These are phyloP conservation scores for Peribatodes rhomboidaria DNA, from an alignment of 2,888 invertebrate genomes.

Conservation along the genomic window DNA sequence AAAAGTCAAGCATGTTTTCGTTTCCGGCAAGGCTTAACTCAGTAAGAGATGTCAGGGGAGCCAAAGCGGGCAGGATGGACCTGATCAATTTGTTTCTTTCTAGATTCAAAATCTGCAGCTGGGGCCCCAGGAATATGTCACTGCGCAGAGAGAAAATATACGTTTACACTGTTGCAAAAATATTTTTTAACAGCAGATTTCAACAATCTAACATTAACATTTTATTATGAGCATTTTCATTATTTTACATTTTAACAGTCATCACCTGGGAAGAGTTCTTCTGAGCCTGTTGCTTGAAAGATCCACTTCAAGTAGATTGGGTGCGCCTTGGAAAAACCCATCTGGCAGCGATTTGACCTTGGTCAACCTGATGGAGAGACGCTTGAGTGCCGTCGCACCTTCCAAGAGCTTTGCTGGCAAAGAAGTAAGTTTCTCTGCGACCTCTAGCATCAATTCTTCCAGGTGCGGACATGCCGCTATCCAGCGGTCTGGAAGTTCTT, in stretches of 20 bases:
- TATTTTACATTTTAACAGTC: background rate
- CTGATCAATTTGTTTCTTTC: background rate
- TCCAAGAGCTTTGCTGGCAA: slow-evolving; percentile 4
- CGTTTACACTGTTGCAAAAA: no score
- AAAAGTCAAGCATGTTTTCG: background rate
- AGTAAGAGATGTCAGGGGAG: background rate
- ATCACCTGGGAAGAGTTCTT: background rate
- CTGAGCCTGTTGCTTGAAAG: background rate
- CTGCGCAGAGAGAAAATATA: background rate
- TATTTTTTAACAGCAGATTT: no score
- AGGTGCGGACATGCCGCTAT: slow-evolving; percentile 4
- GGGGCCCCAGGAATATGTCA: background rate
- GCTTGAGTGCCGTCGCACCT: slow-evolving; percentile 5
- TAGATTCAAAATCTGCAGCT: background rate
- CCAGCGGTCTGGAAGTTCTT: background rate
- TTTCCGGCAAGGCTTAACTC: background rate
- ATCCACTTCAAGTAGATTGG: background rate
- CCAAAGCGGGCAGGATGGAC: background rate
- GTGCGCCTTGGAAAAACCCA: slow-evolving; percentile 1
- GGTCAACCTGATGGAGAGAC: background rate
- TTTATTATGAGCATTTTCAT: no score
- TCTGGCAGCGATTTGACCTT: background rate
- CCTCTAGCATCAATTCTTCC: background rate
- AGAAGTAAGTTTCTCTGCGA: background rate
- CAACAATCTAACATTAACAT: no score